Evolutionary conservation across 2,113 vertebrate genomes (phyloP).

Genomic region (Toxotes jaculatrix): DNA sequence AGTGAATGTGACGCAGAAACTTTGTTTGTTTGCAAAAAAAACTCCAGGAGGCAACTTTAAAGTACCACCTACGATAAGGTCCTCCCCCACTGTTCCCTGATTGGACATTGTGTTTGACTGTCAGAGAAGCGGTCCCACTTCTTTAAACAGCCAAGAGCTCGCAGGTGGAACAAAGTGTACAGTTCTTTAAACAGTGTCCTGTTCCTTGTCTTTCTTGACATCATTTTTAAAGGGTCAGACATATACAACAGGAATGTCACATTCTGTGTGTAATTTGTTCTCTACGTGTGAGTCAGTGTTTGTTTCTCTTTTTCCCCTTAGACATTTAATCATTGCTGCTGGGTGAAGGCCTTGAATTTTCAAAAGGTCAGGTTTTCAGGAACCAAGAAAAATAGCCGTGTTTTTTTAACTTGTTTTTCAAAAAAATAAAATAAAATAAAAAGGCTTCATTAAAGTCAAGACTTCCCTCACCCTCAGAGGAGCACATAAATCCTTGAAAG

Average conservation of each 20-base stretch:
- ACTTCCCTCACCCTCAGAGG: neutral
- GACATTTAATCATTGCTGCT: slow-evolving; percentile 10
- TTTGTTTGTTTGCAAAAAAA: neutral
- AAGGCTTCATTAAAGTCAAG: slow-evolving; percentile 21
- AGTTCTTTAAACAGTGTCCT: neutral
- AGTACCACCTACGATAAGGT: neutral
- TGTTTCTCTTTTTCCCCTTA: neutral
- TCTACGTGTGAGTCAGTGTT: neutral
- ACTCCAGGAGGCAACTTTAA: neutral
- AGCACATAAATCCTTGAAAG: neutral
- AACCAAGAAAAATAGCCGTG: slow-evolving; percentile 27
- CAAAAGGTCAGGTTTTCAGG: slow-evolving; percentile 59
- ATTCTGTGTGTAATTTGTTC: neutral
- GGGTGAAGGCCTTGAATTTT: slow-evolving; percentile 30
- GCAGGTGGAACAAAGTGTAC: neutral
- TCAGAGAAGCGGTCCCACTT: neutral
- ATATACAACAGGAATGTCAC: slow-evolving; percentile 1
- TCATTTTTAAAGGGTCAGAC: neutral
- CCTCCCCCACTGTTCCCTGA: neutral
- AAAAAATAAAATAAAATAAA: neutral
- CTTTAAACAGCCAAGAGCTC: neutral
- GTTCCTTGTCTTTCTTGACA: neutral
- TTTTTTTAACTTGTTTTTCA: slow-evolving; percentile 4
- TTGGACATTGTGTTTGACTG: neutral
- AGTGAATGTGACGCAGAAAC: too few relatives aligned